phyloP scores from a whole-genome alignment of 2,797 vertebrate genomes.

The Chanos chanos region DNA sequence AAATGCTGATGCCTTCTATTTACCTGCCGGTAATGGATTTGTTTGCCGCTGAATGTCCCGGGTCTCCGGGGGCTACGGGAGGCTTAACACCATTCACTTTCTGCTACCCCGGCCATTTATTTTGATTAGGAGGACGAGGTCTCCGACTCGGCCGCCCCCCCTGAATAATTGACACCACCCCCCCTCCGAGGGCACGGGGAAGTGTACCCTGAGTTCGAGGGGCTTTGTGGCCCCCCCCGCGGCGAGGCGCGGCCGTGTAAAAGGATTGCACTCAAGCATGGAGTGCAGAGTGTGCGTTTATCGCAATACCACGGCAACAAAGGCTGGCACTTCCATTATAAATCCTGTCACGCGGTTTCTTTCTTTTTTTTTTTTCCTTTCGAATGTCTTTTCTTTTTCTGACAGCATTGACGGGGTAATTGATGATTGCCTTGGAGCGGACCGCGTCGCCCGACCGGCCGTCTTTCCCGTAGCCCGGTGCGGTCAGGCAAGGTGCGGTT shows the following conservation, averaged over 20 bases:
- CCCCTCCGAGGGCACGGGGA: slow-evolving; percentile 68
- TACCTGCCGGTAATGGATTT: slow-evolving; percentile 73
- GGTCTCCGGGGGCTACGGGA: slow-evolving; percentile 58
- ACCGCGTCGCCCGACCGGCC: too few species aligned
- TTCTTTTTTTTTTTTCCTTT: slow-evolving; percentile 15
- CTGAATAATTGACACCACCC: slow-evolving; percentile 72
- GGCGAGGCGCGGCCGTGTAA: slow-evolving; percentile 56
- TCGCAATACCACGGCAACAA: slow-evolving; percentile 67
- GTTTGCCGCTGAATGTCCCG: slow-evolving; percentile 57
- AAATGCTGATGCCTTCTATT: slow-evolving; percentile 44
- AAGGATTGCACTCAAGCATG: slow-evolving; percentile 55
- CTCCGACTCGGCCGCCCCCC: slow-evolving; percentile 58
- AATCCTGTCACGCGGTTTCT: slow-evolving; percentile 60
- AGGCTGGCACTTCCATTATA: slow-evolving; percentile 42
- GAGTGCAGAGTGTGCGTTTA: slow-evolving; percentile 54
- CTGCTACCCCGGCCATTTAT: slow-evolving; percentile 76
- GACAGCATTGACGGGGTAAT: slow-evolving; percentile 62
- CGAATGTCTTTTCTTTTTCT: too few species aligned
- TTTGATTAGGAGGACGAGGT: slow-evolving; percentile 79
- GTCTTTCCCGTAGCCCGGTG: too few species aligned
- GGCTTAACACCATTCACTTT: slow-evolving; percentile 69
- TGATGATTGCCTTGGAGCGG: slow-evolving; percentile 60
- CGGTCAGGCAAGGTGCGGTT: too few species aligned
- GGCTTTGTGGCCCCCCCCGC: slow-evolving; percentile 46
- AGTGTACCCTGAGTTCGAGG: slow-evolving; percentile 49